Conservation (phyloP, 64 coral and sea anemone genomes). For the Porites australiensis region DNA sequence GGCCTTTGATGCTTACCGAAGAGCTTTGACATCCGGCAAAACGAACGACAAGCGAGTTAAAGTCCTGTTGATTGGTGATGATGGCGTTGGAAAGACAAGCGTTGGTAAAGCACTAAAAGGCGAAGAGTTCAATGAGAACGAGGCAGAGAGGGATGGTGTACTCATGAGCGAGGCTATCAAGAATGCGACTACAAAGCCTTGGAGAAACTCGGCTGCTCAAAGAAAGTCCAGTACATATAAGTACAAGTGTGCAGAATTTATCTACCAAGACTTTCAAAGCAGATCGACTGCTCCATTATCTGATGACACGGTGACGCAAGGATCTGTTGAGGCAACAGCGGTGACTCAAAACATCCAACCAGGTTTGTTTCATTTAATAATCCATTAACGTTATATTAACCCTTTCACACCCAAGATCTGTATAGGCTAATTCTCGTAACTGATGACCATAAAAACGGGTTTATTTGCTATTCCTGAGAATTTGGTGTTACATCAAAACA, state of each 20-base stretch:
- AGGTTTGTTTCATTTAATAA: neutral
- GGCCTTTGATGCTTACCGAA: neutral
- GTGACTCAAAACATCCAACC: neutral
- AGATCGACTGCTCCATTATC: neutral
- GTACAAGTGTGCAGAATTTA: neutral
- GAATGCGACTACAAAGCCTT: neutral
- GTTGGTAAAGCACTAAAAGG: neutral
- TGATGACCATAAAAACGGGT: no score
- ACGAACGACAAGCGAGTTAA: neutral
- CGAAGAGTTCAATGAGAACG: neutral
- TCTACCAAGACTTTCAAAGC: neutral
- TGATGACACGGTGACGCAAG: neutral
- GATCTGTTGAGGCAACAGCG: neutral
- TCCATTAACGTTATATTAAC: neutral
- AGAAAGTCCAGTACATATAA: neutral
- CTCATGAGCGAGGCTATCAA: neutral
- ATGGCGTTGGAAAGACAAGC: neutral
- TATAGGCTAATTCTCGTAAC: no score
- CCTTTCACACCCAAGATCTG: no score
- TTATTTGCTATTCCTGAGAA: no score
- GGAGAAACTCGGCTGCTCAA: neutral
- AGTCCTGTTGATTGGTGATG: neutral
- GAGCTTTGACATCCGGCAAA: neutral
- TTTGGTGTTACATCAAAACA: no score
- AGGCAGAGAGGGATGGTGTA: neutral